These are phyloP conservation scores for Lordiphosa mommai DNA, from an alignment of 1,140 invertebrate species.

Conservation along the genomic window DNA sequence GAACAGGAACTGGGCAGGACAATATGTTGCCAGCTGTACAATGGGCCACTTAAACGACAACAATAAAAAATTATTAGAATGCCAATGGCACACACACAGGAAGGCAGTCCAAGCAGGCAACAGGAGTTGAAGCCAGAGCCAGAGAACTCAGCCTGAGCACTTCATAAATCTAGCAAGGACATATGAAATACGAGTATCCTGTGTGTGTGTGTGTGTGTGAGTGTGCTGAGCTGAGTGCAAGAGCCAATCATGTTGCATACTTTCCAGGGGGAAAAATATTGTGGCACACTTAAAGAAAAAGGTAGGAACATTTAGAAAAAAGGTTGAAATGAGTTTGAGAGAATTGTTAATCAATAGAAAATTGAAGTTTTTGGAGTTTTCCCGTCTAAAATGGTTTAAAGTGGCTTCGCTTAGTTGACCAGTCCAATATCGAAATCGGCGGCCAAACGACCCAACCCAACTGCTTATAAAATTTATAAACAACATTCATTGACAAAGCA, in stretches of 20 bases:
- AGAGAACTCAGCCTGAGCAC: conserved; percentile 45
- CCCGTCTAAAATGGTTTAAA: too few species aligned
- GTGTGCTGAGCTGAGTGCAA: conserved; percentile 31
- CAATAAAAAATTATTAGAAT: conserved; percentile 76
- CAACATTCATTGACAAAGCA: too few species aligned
- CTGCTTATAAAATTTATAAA: too few species aligned
- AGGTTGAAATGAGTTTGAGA: too few species aligned
- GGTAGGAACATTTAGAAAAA: background rate
- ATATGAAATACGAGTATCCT: conserved; percentile 74
- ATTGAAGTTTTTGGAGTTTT: too few species aligned
- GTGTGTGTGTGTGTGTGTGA: conserved; percentile 11
- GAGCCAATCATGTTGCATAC: conserved; percentile 66
- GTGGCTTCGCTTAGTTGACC: too few species aligned
- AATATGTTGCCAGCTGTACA: conserved; percentile 74
- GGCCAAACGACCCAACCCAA: too few species aligned
- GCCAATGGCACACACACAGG: too few species aligned
- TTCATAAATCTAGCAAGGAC: conserved; percentile 69
- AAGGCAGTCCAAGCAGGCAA: conserved; percentile 17
- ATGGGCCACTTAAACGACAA: conserved; percentile 72
- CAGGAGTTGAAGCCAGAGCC: conserved; percentile 14
- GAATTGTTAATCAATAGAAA: too few species aligned
- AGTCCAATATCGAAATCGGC: too few species aligned
- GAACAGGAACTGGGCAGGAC: conserved; percentile 26
- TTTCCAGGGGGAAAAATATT: conserved; percentile 11
- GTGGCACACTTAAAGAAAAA: conserved; percentile 6